phyloP scores from a whole-genome alignment of 2,888 invertebrate genomes.

The Drosophila subquinaria region DNA sequence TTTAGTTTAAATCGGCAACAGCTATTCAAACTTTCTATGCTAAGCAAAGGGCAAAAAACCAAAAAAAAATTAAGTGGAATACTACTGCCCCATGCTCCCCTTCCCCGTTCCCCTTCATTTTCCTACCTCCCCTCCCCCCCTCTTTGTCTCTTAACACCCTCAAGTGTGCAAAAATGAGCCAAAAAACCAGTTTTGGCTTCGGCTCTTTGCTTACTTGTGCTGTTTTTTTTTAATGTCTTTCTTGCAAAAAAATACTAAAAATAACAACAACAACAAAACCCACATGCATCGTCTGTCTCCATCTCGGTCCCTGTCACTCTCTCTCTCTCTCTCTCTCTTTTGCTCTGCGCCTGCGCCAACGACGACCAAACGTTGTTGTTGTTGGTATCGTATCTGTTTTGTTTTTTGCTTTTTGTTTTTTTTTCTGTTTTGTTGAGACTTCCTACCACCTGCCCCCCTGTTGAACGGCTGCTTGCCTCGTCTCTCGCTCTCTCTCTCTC shows the following conservation, averaged over 20 bases:
- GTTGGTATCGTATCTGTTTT: constrained; percentile 47
- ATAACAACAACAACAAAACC: constrained; percentile 50
- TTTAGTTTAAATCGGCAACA: constrained; percentile 29
- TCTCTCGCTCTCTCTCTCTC: constrained; percentile 2
- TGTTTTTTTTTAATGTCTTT: constrained; percentile 53
- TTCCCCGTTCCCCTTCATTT: background rate
- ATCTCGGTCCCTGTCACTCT: constrained; percentile 4
- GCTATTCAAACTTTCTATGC: constrained; percentile 53
- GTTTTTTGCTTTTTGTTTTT: constrained; percentile 20
- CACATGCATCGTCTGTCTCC: constrained; percentile 65
- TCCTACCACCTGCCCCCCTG: constrained; percentile 76
- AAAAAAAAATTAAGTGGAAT: constrained; percentile 1
- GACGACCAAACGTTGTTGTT: constrained; percentile 1
- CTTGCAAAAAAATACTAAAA: constrained; percentile 58
- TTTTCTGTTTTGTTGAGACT: constrained; percentile 63
- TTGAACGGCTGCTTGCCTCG: constrained; percentile 30
- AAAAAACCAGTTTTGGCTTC: constrained; percentile 70
- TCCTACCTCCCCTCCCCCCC: background rate
- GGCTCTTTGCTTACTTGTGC: constrained; percentile 41
- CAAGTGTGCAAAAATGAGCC: constrained; percentile 43
- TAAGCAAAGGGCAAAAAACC: constrained; percentile 30
- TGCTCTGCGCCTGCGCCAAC: constrained; percentile 40
- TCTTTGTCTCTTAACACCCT: background rate
- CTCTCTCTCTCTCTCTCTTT: background rate
- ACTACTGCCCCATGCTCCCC: constrained; percentile 2